Evolutionary conservation across 2,113 vertebrate genomes (phyloP), one percentile per base, ranked within the genome.

Genomic region (Lanius collurio): DNA sequence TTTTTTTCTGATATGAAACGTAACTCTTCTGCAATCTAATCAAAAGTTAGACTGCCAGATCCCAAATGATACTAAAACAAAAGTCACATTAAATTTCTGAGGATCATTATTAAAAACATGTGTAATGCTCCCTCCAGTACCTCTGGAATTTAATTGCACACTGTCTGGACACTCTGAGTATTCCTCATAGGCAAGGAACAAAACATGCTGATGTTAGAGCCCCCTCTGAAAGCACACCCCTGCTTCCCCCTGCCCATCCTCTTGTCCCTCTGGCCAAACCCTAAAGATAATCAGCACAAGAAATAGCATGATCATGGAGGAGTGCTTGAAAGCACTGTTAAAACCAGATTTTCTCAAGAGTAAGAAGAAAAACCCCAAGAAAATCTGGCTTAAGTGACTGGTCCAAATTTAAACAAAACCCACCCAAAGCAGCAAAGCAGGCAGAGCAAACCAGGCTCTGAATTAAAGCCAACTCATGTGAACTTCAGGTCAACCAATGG

Each of bases 401-500:
- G 39, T 83, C 64, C 79, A 69, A 87, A 91, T 73, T 64, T 26
- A 60, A 94, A 71, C 53, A 91, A 83, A 83, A 92, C 3, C 1
- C 65, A 91, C 20, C 44, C 49, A 90, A 73, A 76, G 49, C 70
- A 89, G 64, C 68, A 94, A 95, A 75, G 56, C 84, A 90, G 49
- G 83, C 87, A 67, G 80, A 89, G 91, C 80, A 94, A 76, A 86
- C 79, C 78, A 85, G 93, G 63, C 60, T 73, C 89, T 89, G 92
- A 95, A 94, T 91, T 95, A 91, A 79, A 94, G 94, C 88, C 94
- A 96, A 33, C 47, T 96, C 96, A 94, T 95, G 95, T 97, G 95
- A 96, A 96, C 93, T 96, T 94, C 94, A 97, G 97, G 97, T 98
- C 96, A 97, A 94, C 77, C 96, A 94, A 87, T 95, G 92, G 91